Evolutionary conservation across 2,113 vertebrate genomes (phyloP), one percentile per base, ranked within the genome.

Genomic region (Osmerus eperlanus): DNA sequence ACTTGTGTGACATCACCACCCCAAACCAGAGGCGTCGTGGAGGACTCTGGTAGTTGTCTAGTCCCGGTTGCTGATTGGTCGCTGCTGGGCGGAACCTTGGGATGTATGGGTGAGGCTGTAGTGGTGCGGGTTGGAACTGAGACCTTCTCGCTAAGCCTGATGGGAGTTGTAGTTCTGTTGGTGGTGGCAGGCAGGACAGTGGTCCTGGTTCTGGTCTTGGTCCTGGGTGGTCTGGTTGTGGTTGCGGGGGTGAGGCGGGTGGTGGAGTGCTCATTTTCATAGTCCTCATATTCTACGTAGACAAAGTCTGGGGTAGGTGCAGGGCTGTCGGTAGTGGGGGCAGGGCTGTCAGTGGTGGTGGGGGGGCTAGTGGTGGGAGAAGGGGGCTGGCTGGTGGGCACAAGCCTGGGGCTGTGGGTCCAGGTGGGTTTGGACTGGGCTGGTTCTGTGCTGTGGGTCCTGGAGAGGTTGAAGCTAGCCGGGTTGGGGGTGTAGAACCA

Each of bases 271-370:
- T 75, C 78, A 0, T 84, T 84, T 0, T 77, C 70, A 1, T 88
- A 87, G 36, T 88, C 76, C 0, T 75, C 70, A 7, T 88, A 87
- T 0, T 88, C 84, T 63, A 90, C 85, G 0, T 90, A 89, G 5
- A 78, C 59, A 9, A 89, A 84, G 62, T 88, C 87, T 3, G 65
- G 51, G 0, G 78, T 66, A 72, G 18, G 65, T 47, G 41, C 9
- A 2, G 41, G 41, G 69, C 62, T 73, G 41, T 2, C 63, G 59
- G 41, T 74, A 61, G 70, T 72, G 9, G 83, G 77, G 19, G 77
- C 54, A 0, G 59, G 71, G 69, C 61, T 73, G 41, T 2, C 65
- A 55, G 41, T 74, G 63, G 70, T 72, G 9, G 83, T 75, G 19
- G 77, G 53, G 0, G 59, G 72, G 41, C 81, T 60, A 9, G 67